Base-by-base conservation (phyloP, 2,888 invertebrate species). In the Trachelus troglodyta region DNA sequence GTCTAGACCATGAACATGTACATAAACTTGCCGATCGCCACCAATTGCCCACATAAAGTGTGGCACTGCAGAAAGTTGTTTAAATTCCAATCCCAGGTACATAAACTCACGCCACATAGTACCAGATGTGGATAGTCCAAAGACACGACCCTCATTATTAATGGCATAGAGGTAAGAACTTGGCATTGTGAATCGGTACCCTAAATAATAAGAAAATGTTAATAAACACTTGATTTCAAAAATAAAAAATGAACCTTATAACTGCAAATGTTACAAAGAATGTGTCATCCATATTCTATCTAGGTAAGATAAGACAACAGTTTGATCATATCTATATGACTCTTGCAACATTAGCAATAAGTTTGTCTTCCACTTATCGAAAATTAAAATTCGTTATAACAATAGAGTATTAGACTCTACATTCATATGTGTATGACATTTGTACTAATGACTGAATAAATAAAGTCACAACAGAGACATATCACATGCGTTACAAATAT, bases 1-100 rank as follows among this genome's bases (percentile, higher is more conserved):
- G 92, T 98, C 98, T 79, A 97, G 92, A 0, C 96, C 96, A 89
- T 97, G 96, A 11, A 98, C 97, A 89, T 97, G 97, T 3, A 98
- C 95, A 90, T 98, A 98, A 76, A 98, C 95, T 92, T 98, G 98
- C 81, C 98, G 95, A 90, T 98, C 98, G 12, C 97, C 97, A 69
- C 98, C 98, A 78, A 98, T 95, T 2, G 98, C 98, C 98, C 98
- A 98, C 88, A 98, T 93, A 88, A 96, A 96, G 92, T 97, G 95
- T 23, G 96, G 95, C 2, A 96, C 95, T 4, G 97, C 96, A 3
- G 97, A 96, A 76, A 98, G 92, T 88, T 97, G 96, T 92, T 98
- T 98, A 89, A 98, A 97, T 88, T 97, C 97, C 82, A 97, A 93
- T 1, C 97, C 97, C 34, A 96, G 93, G 89, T 97, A 97, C 89